phyloP scores from a whole-genome alignment of 2,888 invertebrate species.

The Drosophila prostipennis region DNA sequence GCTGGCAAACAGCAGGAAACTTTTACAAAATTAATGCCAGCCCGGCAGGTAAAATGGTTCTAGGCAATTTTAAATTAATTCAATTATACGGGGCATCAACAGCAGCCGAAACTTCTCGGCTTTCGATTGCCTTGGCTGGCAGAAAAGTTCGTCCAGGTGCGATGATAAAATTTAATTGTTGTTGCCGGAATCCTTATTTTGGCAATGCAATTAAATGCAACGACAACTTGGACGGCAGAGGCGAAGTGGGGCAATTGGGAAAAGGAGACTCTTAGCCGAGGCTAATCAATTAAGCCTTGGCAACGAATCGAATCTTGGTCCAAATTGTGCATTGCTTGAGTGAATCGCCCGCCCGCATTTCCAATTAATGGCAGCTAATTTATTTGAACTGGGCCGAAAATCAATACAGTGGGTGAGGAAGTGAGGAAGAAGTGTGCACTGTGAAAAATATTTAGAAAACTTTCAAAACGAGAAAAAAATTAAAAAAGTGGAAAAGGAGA shows the following conservation, averaged over 20 bases:
- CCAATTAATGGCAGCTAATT: constrained; percentile 73
- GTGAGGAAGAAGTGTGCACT: constrained; percentile 4
- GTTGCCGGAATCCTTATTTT: constrained; percentile 56
- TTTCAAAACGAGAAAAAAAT: not conserved
- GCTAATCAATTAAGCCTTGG: constrained; percentile 48
- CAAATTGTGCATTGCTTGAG: constrained; percentile 37
- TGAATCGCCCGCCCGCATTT: constrained; percentile 36
- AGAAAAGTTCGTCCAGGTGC: constrained; percentile 52
- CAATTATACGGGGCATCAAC: constrained; percentile 49
- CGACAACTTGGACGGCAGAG: constrained; percentile 25
- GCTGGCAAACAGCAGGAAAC: constrained; percentile 27
- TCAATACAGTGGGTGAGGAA: constrained; percentile 56
- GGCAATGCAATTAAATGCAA: constrained; percentile 69
- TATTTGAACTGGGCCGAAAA: constrained; percentile 59
- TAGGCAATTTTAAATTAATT: constrained; percentile 57
- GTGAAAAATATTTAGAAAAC: not conserved
- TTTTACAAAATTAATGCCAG: constrained; percentile 34
- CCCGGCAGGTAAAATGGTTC: constrained; percentile 9
- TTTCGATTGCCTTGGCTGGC: constrained; percentile 26
- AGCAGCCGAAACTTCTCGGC: constrained; percentile 18
- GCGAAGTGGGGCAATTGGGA: not conserved
- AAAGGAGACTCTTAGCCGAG: constrained; percentile 7
- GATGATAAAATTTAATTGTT: constrained; percentile 54
- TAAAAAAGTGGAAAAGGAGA: too few species aligned
- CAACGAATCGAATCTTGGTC: constrained; percentile 21